These are phyloP conservation scores for Lates calcarifer DNA, from an alignment of 2,113 vertebrate genomes.

Conservation along the genomic window DNA sequence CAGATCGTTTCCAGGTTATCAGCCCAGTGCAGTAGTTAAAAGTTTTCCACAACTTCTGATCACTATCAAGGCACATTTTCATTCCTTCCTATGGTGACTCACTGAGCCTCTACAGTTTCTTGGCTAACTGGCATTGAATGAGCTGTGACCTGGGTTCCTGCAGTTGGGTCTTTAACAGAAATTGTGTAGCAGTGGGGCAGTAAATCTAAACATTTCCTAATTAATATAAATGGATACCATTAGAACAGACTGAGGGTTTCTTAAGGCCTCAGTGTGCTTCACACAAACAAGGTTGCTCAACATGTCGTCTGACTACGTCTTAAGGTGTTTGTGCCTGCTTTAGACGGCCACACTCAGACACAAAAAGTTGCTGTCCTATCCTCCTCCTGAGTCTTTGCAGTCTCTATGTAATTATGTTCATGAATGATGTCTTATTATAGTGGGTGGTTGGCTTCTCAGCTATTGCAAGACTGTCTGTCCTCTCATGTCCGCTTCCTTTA, in stretches of 20 bases:
- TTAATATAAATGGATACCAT: slow-evolving; percentile 16
- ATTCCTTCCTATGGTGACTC: slow-evolving; percentile 22
- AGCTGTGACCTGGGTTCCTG: not conserved
- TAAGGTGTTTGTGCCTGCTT: not conserved
- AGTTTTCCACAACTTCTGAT: slow-evolving; percentile 20
- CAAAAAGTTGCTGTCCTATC: not conserved
- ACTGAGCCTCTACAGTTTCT: not conserved
- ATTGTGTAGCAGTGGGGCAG: not conserved
- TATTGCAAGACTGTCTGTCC: too few species aligned
- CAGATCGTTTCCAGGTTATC: slow-evolving; percentile 31
- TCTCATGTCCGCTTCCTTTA: too few species aligned
- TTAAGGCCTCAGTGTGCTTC: not conserved
- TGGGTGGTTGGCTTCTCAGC: too few species aligned
- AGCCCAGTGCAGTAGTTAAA: not conserved
- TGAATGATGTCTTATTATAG: too few species aligned
- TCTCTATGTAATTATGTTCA: too few species aligned
- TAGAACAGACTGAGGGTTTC: not conserved
- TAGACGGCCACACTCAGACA: not conserved
- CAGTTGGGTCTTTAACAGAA: not conserved
- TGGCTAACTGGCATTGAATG: not conserved
- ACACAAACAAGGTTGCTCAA: not conserved
- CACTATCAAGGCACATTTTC: slow-evolving; percentile 35
- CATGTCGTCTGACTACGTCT: not conserved
- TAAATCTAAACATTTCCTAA: not conserved
- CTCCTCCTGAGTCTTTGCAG: too few species aligned